Base-by-base conservation (phyloP, 2,888 invertebrate species). In the Plagiodera versicolora region DNA sequence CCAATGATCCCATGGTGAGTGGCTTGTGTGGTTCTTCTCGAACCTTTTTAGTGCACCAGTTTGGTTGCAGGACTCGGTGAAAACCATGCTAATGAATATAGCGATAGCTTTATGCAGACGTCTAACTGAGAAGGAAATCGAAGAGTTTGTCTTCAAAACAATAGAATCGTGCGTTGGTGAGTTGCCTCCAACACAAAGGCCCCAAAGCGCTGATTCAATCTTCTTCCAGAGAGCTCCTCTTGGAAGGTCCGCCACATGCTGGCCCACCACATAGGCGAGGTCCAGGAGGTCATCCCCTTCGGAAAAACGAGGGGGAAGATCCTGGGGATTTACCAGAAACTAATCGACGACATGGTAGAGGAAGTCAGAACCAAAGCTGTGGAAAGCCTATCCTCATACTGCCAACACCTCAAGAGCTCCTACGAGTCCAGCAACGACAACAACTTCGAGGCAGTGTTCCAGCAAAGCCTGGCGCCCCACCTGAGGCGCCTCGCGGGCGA, bases 201-300 rank as follows among this genome's bases (percentile, higher is more conserved):
- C n/a, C n/a, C n/a, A n/a, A n/a, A n/a, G n/a, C n/a, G n/a, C n/a
- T n/a, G n/a, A n/a, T n/a, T n/a, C n/a, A n/a, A 55, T 49, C 45
- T 53, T 46, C 58, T 70, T 75, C 39, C 53, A 77, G 77, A 65
- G 46, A 74, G 74, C 50, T 28, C 61, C 5, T 78, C 77, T 0
- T 79, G 78, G 78, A 73, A 70, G 60, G 68, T 77, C 2, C 70
- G 76, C 6, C 75, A 76, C 56, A 65, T 69, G 54, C 58, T 78
- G 8, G 75, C 77, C 5, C 61, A 51, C 24, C 66, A 66, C 57
- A 72, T 78, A 20, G 70, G 72, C 16, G 65, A 70, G 4, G 67
- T 78, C 0, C 75, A 75, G 61, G 62, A 61, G 39, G 69, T 68
- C 0, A 70, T 74, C 8, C 69, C 68, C 0, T 68, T 67, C 30